phyloP scores from a whole-genome alignment of 2,797 vertebrate species.

The Labeo calbasu region DNA sequence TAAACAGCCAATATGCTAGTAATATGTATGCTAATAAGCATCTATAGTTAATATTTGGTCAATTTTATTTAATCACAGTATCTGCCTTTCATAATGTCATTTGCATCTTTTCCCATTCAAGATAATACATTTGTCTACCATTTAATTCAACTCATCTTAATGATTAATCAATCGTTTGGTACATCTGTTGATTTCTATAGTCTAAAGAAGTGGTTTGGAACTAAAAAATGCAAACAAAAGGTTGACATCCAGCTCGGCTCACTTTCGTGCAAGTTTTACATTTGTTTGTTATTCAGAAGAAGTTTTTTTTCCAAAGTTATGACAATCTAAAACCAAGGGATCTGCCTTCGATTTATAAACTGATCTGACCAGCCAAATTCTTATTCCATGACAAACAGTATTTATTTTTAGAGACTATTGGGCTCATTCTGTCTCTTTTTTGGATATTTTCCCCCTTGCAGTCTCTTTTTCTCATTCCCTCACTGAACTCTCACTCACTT shows the following conservation, averaged over 20 bases:
- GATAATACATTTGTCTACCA: not conserved
- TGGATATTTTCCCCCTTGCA: not conserved
- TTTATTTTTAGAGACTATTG: conserved; percentile 19
- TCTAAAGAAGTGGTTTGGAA: not conserved
- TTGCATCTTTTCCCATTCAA: not conserved
- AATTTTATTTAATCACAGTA: not conserved
- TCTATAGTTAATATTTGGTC: not conserved
- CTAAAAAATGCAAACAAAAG: not conserved
- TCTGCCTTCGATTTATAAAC: conserved; percentile 19
- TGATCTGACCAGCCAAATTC: conserved; percentile 15
- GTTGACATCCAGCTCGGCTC: not conserved
- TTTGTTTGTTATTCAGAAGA: conserved; percentile 9
- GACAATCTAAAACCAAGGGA: conserved; percentile 17
- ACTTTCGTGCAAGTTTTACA: not conserved
- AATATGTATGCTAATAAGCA: not conserved
- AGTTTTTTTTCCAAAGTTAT: conserved; percentile 3
- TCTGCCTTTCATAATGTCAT: not conserved
- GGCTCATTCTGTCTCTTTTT: not conserved
- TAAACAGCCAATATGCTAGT: not conserved
- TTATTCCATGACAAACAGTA: conserved; percentile 1
- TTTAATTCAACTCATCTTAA: not conserved
- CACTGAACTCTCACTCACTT: not conserved
- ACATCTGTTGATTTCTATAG: not conserved
- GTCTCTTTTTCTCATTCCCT: not conserved
- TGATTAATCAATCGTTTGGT: not conserved